phyloP scores from a whole-genome alignment of 2,888 invertebrate genomes.

The Heterodera filipjevi region DNA sequence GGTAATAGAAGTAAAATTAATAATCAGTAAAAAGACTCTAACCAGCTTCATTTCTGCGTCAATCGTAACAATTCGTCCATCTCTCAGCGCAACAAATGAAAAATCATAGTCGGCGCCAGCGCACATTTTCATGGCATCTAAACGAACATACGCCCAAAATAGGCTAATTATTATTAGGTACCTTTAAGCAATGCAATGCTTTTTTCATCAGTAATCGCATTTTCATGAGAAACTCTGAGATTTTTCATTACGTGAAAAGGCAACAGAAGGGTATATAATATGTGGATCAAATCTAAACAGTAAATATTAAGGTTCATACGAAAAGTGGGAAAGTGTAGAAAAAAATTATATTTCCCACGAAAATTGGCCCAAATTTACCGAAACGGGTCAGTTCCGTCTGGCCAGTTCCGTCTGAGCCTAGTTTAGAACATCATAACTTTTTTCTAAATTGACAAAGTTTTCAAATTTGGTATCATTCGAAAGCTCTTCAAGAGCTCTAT shows the following conservation, averaged over 20 bases:
- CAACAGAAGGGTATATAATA: background rate
- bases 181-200: background rate
- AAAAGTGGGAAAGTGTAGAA: too few species aligned
- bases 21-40: too few species aligned
- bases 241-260: slow-evolving; percentile 17
- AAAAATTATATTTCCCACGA: too few species aligned
- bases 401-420: too few species aligned
- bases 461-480: too few species aligned
- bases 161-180: background rate
- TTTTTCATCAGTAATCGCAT: slow-evolving; percentile 12
- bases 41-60: slow-evolving; percentile 14
- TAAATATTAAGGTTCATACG: too few species aligned
- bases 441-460: too few species aligned
- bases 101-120: slow-evolving; percentile 12
- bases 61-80: slow-evolving; percentile 5
- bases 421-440: too few species aligned
- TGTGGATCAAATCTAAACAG: background rate
- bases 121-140: slow-evolving; percentile 24
- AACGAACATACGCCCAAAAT: background rate
- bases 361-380: too few species aligned
- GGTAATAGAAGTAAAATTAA: background rate
- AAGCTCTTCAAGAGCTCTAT: too few species aligned
- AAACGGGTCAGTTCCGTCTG: too few species aligned
- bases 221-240: background rate
- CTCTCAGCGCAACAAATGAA: background rate